A percentile compares a stretch with the other conserved stretches of the same genome.
These are phyloP conservation scores for Macrotrachela quadricornifera DNA, from an alignment of 1,140 invertebrate genomes.

Conservation along the genomic window DNA sequence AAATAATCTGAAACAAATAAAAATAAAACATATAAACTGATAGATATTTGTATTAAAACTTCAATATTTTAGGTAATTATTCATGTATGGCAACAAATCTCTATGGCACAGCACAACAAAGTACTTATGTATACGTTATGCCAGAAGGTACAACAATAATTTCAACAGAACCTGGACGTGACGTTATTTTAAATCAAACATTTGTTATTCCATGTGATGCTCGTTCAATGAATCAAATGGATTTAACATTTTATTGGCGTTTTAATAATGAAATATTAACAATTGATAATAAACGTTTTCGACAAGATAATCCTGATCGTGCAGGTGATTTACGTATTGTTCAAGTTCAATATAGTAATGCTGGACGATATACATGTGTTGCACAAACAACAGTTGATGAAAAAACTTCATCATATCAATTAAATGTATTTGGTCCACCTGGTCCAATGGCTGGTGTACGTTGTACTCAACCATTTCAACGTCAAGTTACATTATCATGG, in stretches of 20 bases:
- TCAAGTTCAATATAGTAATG: slow-evolving; percentile 17
- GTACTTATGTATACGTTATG: slow-evolving; percentile 3
- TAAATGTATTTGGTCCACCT: slow-evolving; percentile 54
- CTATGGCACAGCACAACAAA: slow-evolving; percentile 13
- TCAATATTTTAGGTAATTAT: no score
- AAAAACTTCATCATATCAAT: slow-evolving; percentile 51
- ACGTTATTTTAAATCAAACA: slow-evolving; percentile 5
- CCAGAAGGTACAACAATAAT: slow-evolving; percentile 1
- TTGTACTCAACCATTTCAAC: slow-evolving; percentile 14
- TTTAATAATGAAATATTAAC: slow-evolving; percentile 4
- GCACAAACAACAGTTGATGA: slow-evolving; percentile 54
- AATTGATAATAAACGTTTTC: neutral
- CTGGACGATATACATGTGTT: slow-evolving; percentile 38
- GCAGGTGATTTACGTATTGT: slow-evolving; percentile 18
- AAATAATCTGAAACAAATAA: no score
- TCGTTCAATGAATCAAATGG: neutral
- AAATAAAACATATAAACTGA: no score
- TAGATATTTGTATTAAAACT: no score
- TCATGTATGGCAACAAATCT: slow-evolving; percentile 24
- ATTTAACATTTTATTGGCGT: slow-evolving; percentile 6
- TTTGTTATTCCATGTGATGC: slow-evolving; percentile 4
- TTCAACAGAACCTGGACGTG: neutral
- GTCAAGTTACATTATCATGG: neutral
- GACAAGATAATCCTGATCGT: slow-evolving; percentile 12
- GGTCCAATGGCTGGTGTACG: slow-evolving; percentile 2